Evolutionary conservation across 1,140 invertebrate genomes (phyloP).

Genomic region (Zaprionus capensis): DNA sequence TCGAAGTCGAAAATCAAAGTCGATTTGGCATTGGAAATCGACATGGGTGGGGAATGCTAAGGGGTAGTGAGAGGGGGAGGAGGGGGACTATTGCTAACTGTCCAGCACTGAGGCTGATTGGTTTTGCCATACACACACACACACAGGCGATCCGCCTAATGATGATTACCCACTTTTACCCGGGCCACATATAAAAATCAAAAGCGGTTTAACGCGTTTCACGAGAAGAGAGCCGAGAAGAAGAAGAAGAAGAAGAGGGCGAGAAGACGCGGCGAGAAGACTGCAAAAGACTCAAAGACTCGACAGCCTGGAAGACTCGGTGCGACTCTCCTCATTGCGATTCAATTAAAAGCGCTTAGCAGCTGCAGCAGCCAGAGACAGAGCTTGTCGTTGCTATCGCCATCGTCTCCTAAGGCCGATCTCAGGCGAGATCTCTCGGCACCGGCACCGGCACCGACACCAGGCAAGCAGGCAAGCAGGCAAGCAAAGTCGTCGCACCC

Average conservation of each 20-base stretch:
- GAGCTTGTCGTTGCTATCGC: not conserved
- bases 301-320: constrained; percentile 5
- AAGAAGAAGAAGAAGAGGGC: not conserved
- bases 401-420: constrained; percentile 20
- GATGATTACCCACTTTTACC: constrained; percentile 81
- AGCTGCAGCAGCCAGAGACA: constrained; percentile 24
- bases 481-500: constrained; percentile 43
- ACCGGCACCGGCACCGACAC: not conserved
- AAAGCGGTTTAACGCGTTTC: constrained; percentile 81
- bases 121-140: constrained; percentile 49
- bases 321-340: constrained; percentile 51
- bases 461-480: not conserved
- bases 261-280: constrained; percentile 6
- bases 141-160: constrained; percentile 50
- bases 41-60: constrained; percentile 13
- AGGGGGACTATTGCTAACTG: not conserved
- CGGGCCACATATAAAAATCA: constrained; percentile 68
- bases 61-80: not conserved
- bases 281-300: constrained; percentile 9
- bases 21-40: constrained; percentile 15
- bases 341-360: constrained; percentile 78
- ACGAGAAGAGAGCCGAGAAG: constrained; percentile 19
- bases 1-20: constrained; percentile 18
- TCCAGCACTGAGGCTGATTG: constrained; percentile 53
- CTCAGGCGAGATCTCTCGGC: not conserved